Conservation (phyloP, 2,113 vertebrate genomes). For the Brachyhypopomus gauderio region DNA sequence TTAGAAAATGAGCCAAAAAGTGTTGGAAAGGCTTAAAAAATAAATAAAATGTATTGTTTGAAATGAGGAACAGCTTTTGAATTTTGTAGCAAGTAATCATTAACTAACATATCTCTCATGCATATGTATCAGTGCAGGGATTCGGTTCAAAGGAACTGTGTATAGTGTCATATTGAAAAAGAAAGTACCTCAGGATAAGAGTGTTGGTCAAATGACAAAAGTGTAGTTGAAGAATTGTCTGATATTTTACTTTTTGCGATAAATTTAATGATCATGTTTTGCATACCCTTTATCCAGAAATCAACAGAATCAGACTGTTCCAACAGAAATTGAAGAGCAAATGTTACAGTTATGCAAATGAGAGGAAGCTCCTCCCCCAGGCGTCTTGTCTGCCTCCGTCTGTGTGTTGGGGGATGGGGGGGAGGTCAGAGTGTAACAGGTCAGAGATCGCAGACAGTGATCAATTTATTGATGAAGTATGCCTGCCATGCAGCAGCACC, state of each 20-base stretch:
- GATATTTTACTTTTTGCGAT: neutral
- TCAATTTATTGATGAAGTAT: constrained; percentile 63
- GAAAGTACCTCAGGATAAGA: no score
- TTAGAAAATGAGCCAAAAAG: no score
- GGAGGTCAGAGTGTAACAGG: constrained; percentile 49
- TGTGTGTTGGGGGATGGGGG: constrained; percentile 33
- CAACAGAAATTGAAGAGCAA: neutral
- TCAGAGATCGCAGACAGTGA: constrained; percentile 69
- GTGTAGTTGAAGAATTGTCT: neutral
- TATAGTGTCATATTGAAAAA: no score
- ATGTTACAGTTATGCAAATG: neutral
- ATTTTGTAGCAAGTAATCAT: no score
- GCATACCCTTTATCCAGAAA: neutral
- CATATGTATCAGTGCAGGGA: no score
- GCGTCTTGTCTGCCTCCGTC: constrained; percentile 64
- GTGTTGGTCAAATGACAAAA: no score
- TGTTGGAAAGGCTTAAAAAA: no score
- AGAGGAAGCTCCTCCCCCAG: constrained; percentile 47
- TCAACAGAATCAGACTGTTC: neutral
- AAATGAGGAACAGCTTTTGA: no score
- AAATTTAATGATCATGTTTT: neutral
- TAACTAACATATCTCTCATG: no score
- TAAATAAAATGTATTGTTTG: no score
- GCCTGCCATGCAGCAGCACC: constrained; percentile 29
- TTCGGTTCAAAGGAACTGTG: no score